These are phyloP conservation scores for Scortum barcoo DNA, from an alignment of 2,113 vertebrate species.

Conservation along the genomic window DNA sequence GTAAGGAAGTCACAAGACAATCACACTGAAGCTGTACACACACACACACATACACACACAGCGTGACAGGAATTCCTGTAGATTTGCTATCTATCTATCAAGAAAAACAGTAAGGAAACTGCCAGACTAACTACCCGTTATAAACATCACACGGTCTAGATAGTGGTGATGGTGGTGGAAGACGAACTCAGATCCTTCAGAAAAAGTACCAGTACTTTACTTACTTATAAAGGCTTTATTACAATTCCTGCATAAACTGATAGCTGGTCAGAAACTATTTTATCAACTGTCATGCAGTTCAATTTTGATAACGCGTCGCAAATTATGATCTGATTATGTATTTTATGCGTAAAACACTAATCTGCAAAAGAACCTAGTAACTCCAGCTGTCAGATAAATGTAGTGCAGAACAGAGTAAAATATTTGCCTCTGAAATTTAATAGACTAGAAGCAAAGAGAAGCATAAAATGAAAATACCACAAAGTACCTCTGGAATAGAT, in stretches of 20 bases:
- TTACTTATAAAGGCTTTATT: no score
- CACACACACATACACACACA: conserved; percentile 12
- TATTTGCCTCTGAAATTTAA: not conserved
- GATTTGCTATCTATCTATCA: not conserved
- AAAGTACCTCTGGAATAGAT: not conserved
- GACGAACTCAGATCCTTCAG: not conserved
- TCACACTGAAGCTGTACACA: conserved; percentile 33
- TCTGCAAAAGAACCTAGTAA: not conserved
- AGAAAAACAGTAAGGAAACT: not conserved
- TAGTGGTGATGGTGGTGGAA: not conserved
- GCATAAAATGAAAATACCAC: not conserved
- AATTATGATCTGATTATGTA: no score
- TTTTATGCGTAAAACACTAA: not conserved
- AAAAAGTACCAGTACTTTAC: not conserved
- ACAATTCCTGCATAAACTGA: no score
- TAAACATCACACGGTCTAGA: no score
- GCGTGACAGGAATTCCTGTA: not conserved
- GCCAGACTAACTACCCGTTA: no score
- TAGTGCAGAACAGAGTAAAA: not conserved
- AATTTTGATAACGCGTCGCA: not conserved
- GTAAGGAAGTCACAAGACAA: conserved; percentile 48
- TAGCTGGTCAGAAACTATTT: not conserved
- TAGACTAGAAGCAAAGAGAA: not conserved
- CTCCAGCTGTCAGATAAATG: not conserved
- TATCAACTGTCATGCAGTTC: not conserved